phyloP scores from a whole-genome alignment of 2,113 vertebrate genomes.

The Chionomys nivalis region DNA sequence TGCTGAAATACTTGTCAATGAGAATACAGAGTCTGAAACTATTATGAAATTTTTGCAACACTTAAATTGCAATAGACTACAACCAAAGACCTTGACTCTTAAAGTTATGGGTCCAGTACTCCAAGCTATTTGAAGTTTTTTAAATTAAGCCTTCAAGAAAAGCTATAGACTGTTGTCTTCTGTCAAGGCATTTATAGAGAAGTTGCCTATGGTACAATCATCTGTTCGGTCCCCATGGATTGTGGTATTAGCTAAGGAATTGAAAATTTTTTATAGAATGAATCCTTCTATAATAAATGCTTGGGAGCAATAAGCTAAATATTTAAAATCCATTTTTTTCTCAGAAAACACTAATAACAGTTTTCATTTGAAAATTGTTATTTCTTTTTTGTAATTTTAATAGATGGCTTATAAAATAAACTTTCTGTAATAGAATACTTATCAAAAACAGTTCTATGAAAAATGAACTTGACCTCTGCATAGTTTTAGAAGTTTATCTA shows the following conservation, averaged over 20 bases:
- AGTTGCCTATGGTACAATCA: background rate
- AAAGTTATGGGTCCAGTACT: background rate
- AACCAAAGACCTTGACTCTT: background rate
- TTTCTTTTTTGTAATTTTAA: background rate
- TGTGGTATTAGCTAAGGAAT: background rate
- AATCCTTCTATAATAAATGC: background rate
- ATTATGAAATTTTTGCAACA: background rate
- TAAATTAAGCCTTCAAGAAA: background rate
- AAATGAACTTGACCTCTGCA: background rate
- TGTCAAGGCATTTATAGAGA: background rate
- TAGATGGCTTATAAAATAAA: background rate
- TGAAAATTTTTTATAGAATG: background rate
- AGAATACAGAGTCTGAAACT: background rate
- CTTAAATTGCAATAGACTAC: background rate
- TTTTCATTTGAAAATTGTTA: background rate
- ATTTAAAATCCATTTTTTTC: background rate
- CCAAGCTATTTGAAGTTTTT: background rate
- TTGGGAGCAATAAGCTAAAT: background rate
- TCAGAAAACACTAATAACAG: background rate
- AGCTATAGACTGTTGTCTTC: background rate
- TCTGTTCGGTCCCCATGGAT: background rate
- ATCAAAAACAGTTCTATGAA: background rate
- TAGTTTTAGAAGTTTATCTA: background rate
- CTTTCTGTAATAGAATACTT: background rate
- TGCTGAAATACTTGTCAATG: background rate